Percentiles rank a stretch among this genome's conserved stretches.
Evolutionary conservation across 1,140 invertebrate species (phyloP).

Genomic region (Manduca sexta): DNA sequence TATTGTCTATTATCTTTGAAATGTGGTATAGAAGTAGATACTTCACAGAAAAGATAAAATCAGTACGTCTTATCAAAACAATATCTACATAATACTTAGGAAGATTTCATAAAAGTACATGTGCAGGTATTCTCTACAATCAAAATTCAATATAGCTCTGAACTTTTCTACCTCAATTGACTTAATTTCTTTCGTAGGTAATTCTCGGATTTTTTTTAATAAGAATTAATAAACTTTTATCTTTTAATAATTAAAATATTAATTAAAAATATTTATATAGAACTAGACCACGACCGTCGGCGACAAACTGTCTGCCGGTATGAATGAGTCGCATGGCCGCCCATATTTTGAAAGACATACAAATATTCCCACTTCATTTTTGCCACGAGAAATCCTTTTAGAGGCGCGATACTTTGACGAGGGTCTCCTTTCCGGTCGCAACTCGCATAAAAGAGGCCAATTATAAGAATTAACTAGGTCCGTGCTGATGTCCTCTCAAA

Average conservation of each 20-base stretch:
- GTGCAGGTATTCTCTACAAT: too few relatives aligned
- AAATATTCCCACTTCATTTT: slow-evolving; percentile 34
- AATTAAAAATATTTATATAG: too few relatives aligned
- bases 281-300: slow-evolving; percentile 18
- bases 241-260: too few relatives aligned
- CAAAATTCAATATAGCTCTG: too few relatives aligned
- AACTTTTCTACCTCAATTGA: too few relatives aligned
- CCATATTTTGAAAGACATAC: slow-evolving; percentile 20
- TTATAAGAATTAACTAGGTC: slow-evolving; percentile 50
- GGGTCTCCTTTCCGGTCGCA: slow-evolving; percentile 57
- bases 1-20: slow-evolving; percentile 65
- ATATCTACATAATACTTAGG: slow-evolving; percentile 29
- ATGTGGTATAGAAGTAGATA: slow-evolving; percentile 59
- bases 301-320: slow-evolving; percentile 51
- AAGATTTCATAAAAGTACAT: neutral
- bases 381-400: slow-evolving; percentile 56
- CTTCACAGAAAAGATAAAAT: slow-evolving; percentile 60
- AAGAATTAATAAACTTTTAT: too few relatives aligned
- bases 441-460: slow-evolving; percentile 53
- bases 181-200: too few relatives aligned
- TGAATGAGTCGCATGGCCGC: slow-evolving; percentile 20
- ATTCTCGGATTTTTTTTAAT: too few relatives aligned
- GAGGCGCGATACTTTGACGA: slow-evolving; percentile 44
- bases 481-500: slow-evolving; percentile 32
- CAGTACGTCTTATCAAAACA: slow-evolving; percentile 59